These are phyloP conservation scores for Spea hammondii DNA, from an alignment of 2,797 vertebrate species.

Conservation along the genomic window DNA sequence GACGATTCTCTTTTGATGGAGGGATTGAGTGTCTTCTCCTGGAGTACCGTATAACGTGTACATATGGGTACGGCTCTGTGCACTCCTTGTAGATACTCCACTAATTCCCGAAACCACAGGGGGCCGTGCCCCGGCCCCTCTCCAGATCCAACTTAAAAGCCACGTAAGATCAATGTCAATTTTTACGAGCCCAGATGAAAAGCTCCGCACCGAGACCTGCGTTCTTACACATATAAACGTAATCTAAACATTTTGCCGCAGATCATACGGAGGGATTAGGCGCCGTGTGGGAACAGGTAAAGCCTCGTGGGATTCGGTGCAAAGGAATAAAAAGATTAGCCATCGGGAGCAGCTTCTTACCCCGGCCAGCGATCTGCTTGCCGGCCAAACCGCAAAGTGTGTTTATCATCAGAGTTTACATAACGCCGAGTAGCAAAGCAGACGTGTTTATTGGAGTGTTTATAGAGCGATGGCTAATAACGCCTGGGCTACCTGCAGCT, in stretches of 20 bases:
- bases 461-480: no score
- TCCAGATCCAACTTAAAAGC: constrained; percentile 34
- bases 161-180: constrained; percentile 25
- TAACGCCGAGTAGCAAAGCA: no score
- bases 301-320: constrained; percentile 31
- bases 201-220: neutral
- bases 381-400: constrained; percentile 19
- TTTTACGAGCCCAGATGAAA: constrained; percentile 44
- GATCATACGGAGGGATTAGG: constrained; percentile 33
- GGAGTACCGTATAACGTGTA: no score
- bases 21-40: no score
- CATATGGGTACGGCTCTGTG: neutral
- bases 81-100: constrained; percentile 5
- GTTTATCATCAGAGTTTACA: no score
- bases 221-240: constrained; percentile 4
- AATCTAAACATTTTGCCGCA: neutral
- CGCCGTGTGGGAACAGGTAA: neutral
- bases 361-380: neutral
- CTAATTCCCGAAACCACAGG: constrained; percentile 35
- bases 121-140: neutral
- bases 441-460: no score
- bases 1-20: no score
- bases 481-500: no score
- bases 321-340: constrained; percentile 19
- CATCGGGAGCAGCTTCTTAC: neutral